A percentile compares a stretch with the other conserved stretches of the same genome.
phyloP scores from a whole-genome alignment of 2,797 vertebrate genomes.

The Sebastes hopkinsi region DNA sequence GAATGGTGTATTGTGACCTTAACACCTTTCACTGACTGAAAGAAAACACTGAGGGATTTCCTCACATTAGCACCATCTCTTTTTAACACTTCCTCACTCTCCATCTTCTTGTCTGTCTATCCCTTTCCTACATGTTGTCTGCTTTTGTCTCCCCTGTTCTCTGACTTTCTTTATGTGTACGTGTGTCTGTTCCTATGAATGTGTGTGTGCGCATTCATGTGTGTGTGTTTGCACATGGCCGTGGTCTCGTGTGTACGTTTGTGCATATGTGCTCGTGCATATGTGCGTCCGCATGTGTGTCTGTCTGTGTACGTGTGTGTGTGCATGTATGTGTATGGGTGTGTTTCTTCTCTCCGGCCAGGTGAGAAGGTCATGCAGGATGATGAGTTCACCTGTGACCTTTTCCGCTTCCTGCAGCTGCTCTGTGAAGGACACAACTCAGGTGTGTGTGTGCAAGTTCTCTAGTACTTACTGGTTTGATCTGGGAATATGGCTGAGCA shows the following conservation, averaged over 20 bases:
- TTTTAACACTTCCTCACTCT: slow-evolving; percentile 63
- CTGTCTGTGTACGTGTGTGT: not conserved
- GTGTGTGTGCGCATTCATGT: slow-evolving; percentile 38
- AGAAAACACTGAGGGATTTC: slow-evolving; percentile 18
- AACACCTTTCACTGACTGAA: slow-evolving; percentile 23
- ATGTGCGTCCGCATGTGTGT: slow-evolving; percentile 14
- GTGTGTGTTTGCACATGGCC: slow-evolving; percentile 35
- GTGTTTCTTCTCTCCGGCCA: slow-evolving; percentile 77
- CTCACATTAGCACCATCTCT: slow-evolving; percentile 45
- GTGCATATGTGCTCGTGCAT: slow-evolving; percentile 36
- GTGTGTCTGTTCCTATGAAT: slow-evolving; percentile 50
- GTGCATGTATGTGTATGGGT: slow-evolving; percentile 25
- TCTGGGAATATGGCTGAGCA: not conserved
- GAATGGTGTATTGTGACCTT: slow-evolving; percentile 14
- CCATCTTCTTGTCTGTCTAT: slow-evolving; percentile 58
- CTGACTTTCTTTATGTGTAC: slow-evolving; percentile 44
- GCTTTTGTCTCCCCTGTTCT: slow-evolving; percentile 45
- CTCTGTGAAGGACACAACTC: slow-evolving; percentile 97
- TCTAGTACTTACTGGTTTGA: not conserved
- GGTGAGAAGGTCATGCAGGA: slow-evolving; percentile 98
- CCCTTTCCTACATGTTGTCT: slow-evolving; percentile 43
- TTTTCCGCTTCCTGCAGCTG: slow-evolving; percentile 97
- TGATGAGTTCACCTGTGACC: slow-evolving; percentile 96
- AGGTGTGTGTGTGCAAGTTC: slow-evolving; percentile 79
- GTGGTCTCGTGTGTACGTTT: slow-evolving; percentile 22